Conservation (phyloP, 2,888 invertebrate species). For the Thymelicus lineola region DNA sequence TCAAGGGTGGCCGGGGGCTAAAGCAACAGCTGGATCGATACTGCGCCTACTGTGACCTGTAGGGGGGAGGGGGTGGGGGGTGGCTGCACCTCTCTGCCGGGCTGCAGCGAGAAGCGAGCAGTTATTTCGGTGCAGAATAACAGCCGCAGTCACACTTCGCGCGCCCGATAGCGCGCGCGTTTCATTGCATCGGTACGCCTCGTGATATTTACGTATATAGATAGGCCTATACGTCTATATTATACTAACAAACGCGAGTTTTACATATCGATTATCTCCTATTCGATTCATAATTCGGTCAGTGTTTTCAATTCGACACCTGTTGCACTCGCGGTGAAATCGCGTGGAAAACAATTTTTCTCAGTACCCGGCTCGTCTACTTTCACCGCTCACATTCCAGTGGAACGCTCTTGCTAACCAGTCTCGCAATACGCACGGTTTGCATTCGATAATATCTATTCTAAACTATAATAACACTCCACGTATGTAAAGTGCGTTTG, state of each 20-base stretch:
- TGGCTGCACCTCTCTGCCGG: conserved; percentile 78
- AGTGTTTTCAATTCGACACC: conserved; percentile 52
- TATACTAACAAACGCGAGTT: conserved; percentile 7
- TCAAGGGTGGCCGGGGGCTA: conserved; percentile 51
- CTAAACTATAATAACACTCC: conserved; percentile 23
- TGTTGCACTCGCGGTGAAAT: conserved; percentile 80
- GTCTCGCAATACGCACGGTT: conserved; percentile 47
- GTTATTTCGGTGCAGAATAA: conserved; percentile 82
- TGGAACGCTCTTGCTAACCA: conserved; percentile 62
- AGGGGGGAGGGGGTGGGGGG: conserved; percentile 49
- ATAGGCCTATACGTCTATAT: neutral
- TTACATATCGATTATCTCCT: neutral
- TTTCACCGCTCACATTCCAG: conserved; percentile 81
- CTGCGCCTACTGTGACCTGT: conserved; percentile 75
- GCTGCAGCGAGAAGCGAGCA: conserved; percentile 81
- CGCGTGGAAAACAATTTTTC: conserved; percentile 81
- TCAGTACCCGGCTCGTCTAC: conserved; percentile 77
- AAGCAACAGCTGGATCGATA: conserved; percentile 81
- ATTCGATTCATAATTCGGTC: conserved; percentile 8
- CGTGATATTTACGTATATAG: conserved; percentile 55
- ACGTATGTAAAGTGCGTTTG: conserved; percentile 30
- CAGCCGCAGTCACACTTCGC: conserved; percentile 72
- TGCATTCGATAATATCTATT: conserved; percentile 26
- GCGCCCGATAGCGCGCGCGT: conserved; percentile 74
- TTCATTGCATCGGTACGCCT: conserved; percentile 57